Percentiles rank a stretch among this genome's conserved stretches.
Conservation (phyloP, 2,797 vertebrate genomes). For the Carapus acus region DNA sequence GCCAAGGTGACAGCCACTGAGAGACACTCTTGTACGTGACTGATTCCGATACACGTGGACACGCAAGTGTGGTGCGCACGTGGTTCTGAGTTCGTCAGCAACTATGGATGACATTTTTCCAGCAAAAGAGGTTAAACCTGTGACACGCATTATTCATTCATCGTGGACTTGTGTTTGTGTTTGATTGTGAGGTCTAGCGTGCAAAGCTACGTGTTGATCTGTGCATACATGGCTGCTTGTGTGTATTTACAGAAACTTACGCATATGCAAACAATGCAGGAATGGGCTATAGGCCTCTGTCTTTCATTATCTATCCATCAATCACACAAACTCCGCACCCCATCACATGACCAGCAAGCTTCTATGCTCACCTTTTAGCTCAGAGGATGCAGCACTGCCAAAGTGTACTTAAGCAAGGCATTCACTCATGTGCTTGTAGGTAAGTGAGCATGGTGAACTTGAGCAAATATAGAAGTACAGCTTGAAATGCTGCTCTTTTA, state of each 20-base stretch:
- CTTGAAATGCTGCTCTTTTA: conserved; percentile 18
- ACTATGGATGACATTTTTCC: conserved; percentile 13
- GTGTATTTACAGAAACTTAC: neutral
- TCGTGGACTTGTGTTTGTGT: conserved; percentile 8
- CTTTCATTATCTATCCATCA: too few species aligned
- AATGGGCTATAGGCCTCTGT: neutral
- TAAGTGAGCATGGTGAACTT: too few species aligned
- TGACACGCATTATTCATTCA: conserved; percentile 3
- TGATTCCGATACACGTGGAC: too few species aligned
- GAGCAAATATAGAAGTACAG: too few species aligned
- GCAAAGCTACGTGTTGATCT: neutral
- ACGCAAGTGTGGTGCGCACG: neutral
- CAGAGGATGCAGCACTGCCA: too few species aligned
- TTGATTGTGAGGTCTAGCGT: neutral
- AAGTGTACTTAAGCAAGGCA: too few species aligned
- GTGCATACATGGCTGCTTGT: neutral
- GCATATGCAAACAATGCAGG: neutral
- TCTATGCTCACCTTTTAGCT: too few species aligned
- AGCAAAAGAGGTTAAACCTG: conserved; percentile 2
- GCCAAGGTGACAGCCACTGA: neutral
- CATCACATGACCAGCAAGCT: too few species aligned
- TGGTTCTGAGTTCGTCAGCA: neutral
- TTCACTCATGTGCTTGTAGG: too few species aligned
- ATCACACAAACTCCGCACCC: too few species aligned
- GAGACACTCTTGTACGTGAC: too few species aligned